Conservation (phyloP, 2,797 vertebrate species). For the Moxostoma hubbsi region DNA sequence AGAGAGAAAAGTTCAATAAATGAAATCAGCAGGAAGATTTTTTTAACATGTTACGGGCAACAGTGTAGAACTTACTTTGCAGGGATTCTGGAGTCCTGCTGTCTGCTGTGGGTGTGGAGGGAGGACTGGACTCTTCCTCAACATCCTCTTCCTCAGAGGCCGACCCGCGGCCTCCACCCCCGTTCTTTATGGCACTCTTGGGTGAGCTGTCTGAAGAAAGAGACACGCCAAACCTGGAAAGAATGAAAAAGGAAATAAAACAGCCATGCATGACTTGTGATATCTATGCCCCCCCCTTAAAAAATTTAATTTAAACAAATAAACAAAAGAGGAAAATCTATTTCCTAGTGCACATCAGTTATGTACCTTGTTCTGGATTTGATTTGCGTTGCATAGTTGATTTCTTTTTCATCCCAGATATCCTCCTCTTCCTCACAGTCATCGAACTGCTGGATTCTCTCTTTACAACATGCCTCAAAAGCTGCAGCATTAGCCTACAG, state of each 20-base stretch:
- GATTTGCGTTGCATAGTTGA: conserved; percentile 86
- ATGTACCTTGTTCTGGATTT: conserved; percentile 90
- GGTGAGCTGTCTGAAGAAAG: conserved; percentile 81
- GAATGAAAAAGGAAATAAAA: background rate
- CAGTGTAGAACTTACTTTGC: conserved; percentile 36
- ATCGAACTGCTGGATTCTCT: conserved; percentile 93
- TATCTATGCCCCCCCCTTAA: background rate
- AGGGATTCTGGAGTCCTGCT: conserved; percentile 49
- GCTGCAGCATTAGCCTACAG: conserved; percentile 88
- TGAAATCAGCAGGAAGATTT: background rate
- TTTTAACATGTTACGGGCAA: background rate
- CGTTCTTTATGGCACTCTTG: conserved; percentile 81
- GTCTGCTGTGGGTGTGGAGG: conserved; percentile 38
- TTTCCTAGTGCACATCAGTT: background rate
- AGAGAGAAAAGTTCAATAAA: background rate
- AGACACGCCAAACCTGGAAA: conserved; percentile 85
- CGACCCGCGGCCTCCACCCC: conserved; percentile 74
- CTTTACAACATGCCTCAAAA: conserved; percentile 95
- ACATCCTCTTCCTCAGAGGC: conserved; percentile 79
- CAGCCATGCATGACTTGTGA: too few relatives aligned
- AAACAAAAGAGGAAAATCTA: background rate
- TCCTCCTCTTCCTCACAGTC: conserved; percentile 93
- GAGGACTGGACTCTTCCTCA: conserved; percentile 61
- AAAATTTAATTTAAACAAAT: background rate
- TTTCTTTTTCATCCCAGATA: conserved; percentile 95